Evolutionary conservation across 1,140 invertebrate genomes (phyloP).

Genomic region (Adoxophyes honmai): DNA sequence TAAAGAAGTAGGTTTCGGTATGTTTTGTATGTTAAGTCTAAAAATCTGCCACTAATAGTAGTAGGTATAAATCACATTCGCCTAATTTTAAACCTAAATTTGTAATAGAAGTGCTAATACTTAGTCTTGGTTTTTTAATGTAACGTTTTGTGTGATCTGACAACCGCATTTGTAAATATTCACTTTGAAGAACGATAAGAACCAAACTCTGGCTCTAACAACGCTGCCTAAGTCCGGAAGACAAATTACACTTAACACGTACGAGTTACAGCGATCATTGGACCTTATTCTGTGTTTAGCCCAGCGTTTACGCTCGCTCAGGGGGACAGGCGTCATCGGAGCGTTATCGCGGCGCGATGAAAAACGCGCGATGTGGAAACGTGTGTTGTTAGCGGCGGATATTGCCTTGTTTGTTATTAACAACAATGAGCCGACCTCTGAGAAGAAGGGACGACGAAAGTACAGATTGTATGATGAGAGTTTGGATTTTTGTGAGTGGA

Average conservation of each 20-base stretch:
- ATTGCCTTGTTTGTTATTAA: constrained; percentile 69
- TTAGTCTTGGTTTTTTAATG: too few relatives aligned
- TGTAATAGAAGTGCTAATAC: too few relatives aligned
- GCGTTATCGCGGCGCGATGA: constrained; percentile 24
- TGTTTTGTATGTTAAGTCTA: too few relatives aligned
- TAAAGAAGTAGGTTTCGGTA: too few relatives aligned
- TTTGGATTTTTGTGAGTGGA: too few relatives aligned
- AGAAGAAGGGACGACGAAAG: constrained; percentile 26
- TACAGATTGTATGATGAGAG: constrained; percentile 1
- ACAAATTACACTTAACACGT: neutral
- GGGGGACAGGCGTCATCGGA: constrained; percentile 22
- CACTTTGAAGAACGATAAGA: too few relatives aligned
- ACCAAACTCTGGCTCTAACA: too few relatives aligned
- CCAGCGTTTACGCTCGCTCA: constrained; percentile 2
- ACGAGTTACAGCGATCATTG: constrained; percentile 12
- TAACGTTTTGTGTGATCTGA: too few relatives aligned
- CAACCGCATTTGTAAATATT: too few relatives aligned
- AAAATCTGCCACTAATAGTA: too few relatives aligned
- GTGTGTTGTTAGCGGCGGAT: constrained; percentile 53
- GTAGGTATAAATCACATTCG: too few relatives aligned
- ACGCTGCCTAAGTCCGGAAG: neutral
- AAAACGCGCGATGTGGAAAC: constrained; percentile 32
- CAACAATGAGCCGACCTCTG: constrained; percentile 43
- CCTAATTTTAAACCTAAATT: too few relatives aligned
- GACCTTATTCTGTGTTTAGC: constrained; percentile 12